These are phyloP conservation scores for Phataginus tetradactyla DNA, from an alignment of 2,797 vertebrate species.

Conservation along the genomic window DNA sequence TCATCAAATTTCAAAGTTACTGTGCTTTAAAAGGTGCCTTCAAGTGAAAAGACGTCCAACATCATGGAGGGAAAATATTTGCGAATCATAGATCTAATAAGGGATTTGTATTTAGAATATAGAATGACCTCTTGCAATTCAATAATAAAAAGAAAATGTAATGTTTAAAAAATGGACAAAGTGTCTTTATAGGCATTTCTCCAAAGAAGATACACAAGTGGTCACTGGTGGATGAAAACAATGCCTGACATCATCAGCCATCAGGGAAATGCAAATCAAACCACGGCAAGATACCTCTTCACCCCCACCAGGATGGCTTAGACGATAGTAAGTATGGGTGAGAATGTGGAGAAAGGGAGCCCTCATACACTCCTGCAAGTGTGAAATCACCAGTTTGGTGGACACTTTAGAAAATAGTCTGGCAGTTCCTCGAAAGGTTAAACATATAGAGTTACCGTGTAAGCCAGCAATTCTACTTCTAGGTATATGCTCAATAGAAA, in stretches of 20 bases:
- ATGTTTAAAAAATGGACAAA: background rate
- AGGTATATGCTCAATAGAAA: background rate
- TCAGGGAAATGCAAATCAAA: background rate
- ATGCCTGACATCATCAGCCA: background rate
- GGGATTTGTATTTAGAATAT: background rate
- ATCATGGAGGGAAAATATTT: background rate
- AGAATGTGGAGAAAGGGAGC: background rate
- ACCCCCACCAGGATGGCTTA: accelerated
- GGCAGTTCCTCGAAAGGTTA: background rate
- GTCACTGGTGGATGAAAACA: background rate
- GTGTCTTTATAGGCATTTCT: background rate
- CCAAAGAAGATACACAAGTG: background rate
- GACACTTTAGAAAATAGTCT: background rate
- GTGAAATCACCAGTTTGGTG: background rate
- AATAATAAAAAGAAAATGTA: background rate
- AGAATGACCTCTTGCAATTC: background rate
- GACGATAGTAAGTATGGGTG: background rate
- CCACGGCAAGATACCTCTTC: accelerated
- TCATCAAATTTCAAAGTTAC: background rate
- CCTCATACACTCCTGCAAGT: too few species aligned
- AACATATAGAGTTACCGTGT: background rate
- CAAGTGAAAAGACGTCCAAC: background rate
- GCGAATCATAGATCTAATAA: background rate
- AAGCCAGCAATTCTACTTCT: background rate
- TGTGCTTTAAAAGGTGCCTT: background rate